A percentile compares a stretch with the other conserved stretches of the same genome.
These are phyloP conservation scores for Oryzias sinensis DNA, from an alignment of 2,797 vertebrate species.

Conservation along the genomic window DNA sequence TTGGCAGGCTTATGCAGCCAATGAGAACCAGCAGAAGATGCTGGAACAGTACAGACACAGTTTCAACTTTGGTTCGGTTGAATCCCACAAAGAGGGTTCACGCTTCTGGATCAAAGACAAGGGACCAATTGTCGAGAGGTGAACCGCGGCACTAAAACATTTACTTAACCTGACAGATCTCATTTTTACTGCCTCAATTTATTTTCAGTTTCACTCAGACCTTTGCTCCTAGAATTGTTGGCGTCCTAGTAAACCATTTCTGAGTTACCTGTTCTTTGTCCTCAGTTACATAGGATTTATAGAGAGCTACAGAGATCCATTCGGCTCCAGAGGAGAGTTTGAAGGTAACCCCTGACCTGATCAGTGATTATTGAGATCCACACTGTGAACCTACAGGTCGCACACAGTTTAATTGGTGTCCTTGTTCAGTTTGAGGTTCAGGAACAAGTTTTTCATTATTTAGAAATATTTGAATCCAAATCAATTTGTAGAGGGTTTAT, in stretches of 20 bases:
- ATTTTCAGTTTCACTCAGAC: not conserved
- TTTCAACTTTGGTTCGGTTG: constrained; percentile 86
- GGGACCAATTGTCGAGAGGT: constrained; percentile 93
- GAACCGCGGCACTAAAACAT: not conserved
- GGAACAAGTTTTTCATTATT: too few species aligned
- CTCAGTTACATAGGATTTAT: constrained; percentile 92
- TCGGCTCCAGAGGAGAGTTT: constrained; percentile 92
- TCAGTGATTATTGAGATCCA: too few species aligned
- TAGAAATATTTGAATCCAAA: too few species aligned
- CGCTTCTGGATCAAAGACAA: constrained; percentile 93
- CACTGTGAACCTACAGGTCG: too few species aligned
- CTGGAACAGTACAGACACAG: constrained; percentile 83
- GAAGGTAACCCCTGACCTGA: constrained; percentile 79
- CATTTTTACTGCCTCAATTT: not conserved
- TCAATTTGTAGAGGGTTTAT: too few species aligned
- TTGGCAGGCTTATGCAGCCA: constrained; percentile 80
- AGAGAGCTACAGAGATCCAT: constrained; percentile 94
- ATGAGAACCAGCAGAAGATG: constrained; percentile 86
- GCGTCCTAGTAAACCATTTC: not conserved
- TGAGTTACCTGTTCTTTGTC: not conserved
- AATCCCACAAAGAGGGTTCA: constrained; percentile 90
- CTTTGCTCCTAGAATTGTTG: not conserved
- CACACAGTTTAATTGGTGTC: too few species aligned
- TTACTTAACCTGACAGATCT: not conserved
- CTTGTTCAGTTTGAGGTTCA: too few species aligned